A percentile compares a stretch with the other conserved stretches of the same genome.
phyloP scores from a whole-genome alignment of 1,140 invertebrate genomes.

The Zaprionus gabonicus region DNA sequence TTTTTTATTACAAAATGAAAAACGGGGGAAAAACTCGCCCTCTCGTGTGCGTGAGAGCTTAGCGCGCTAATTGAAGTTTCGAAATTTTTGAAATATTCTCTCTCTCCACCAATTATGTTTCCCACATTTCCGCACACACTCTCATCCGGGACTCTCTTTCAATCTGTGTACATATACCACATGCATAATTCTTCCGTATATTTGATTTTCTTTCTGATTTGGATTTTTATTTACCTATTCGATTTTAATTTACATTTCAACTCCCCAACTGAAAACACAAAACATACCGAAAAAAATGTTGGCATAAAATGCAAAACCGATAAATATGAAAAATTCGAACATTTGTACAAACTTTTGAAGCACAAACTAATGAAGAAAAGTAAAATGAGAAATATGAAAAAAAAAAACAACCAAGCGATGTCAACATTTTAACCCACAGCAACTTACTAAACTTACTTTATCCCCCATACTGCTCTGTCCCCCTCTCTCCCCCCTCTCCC shows the following conservation, averaged over 20 bases:
- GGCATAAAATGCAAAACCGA: slow-evolving; percentile 81
- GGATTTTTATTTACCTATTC: background rate
- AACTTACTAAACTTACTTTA: slow-evolving; percentile 47
- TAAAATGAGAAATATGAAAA: slow-evolving; percentile 43
- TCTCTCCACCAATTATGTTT: background rate
- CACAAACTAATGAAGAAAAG: slow-evolving; percentile 16
- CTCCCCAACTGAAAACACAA: slow-evolving; percentile 18
- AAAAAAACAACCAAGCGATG: slow-evolving; percentile 74
- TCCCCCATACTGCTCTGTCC: slow-evolving; percentile 21
- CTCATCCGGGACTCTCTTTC: background rate
- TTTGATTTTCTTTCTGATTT: slow-evolving; percentile 1
- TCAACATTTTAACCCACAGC: slow-evolving; percentile 83
- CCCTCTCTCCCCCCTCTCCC: background rate
- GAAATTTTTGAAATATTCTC: background rate
- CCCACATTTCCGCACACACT: background rate
- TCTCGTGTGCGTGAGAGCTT: too few species aligned
- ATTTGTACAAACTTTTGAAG: slow-evolving; percentile 33
- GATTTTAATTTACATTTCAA: slow-evolving; percentile 34
- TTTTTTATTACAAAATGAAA: slow-evolving; percentile 7
- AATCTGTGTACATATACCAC: background rate
- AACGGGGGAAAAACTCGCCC: background rate
- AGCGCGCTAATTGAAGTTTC: background rate
- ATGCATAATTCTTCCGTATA: background rate
- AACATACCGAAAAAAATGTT: slow-evolving; percentile 65
- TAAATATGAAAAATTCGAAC: slow-evolving; percentile 56